Conservation (phyloP, 2,888 invertebrate genomes). For the Teinopalpus imperialis region DNA sequence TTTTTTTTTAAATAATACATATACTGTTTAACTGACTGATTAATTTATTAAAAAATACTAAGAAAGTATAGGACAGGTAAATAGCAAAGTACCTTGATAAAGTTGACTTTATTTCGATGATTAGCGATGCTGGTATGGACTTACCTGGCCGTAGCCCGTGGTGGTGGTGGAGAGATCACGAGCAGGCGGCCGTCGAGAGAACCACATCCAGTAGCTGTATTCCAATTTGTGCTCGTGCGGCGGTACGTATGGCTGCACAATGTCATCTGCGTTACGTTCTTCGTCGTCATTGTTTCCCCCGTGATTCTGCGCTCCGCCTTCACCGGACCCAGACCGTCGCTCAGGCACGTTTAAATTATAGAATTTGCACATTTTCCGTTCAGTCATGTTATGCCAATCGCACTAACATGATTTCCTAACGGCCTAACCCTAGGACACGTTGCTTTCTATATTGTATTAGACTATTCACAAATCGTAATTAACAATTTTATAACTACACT, state of each 20-base stretch:
- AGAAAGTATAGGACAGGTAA: too few relatives aligned
- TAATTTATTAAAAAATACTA: too few relatives aligned
- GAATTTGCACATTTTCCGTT: conserved; percentile 81
- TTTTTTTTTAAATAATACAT: too few relatives aligned
- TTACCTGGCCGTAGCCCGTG: conserved; percentile 76
- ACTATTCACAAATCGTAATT: conserved; percentile 50
- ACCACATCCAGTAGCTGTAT: conserved; percentile 97
- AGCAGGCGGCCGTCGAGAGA: conserved; percentile 81
- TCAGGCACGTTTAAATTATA: conserved; percentile 81
- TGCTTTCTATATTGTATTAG: conserved; percentile 57
- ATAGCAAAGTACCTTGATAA: too few relatives aligned
- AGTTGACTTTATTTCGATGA: too few relatives aligned
- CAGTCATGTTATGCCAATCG: conserved; percentile 77
- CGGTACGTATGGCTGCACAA: conserved; percentile 80
- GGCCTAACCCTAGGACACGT: conserved; percentile 80
- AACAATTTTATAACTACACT: conserved; percentile 45
- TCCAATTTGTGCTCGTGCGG: conserved; percentile 95
- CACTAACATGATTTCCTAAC: conserved; percentile 78
- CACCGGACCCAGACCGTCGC: conserved; percentile 68
- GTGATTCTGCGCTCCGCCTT: conserved; percentile 56
- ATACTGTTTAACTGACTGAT: too few relatives aligned
- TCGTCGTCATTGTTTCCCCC: conserved; percentile 54
- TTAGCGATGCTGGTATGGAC: too few relatives aligned
- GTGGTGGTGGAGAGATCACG: conserved; percentile 67
- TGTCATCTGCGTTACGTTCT: conserved; percentile 62